Conservation (phyloP, 2,888 invertebrate species). For the Aleiodes leptofemur region DNA sequence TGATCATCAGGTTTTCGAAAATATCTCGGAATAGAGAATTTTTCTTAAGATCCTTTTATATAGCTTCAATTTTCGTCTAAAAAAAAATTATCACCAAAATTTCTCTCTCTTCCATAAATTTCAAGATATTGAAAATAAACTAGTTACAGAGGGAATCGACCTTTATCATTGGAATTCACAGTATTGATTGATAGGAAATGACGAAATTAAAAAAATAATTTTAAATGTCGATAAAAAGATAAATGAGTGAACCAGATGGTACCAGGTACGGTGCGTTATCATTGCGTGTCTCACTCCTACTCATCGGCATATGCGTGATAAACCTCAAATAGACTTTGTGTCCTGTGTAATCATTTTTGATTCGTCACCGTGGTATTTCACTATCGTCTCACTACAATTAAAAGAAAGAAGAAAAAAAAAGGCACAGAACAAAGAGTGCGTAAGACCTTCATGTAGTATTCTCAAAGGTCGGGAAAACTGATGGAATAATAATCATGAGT, state of each 20-base stretch:
- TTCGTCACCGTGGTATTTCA: background rate
- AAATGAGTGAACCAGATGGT: constrained; percentile 1
- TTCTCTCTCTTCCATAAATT: too few species aligned
- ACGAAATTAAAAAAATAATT: background rate
- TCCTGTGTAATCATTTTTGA: constrained; percentile 10
- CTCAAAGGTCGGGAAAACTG: constrained; percentile 1
- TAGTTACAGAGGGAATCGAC: too few species aligned
- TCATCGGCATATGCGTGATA: background rate
- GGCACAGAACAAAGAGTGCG: too few species aligned
- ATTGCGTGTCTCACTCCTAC: constrained; percentile 23
- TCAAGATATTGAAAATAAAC: too few species aligned
- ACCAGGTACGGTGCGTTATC: constrained; percentile 25
- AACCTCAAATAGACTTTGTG: background rate
- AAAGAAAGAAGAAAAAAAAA: background rate
- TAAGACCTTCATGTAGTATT: background rate
- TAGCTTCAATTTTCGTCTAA: too few species aligned
- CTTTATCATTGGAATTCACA: background rate
- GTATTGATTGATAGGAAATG: background rate
- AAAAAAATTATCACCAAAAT: too few species aligned
- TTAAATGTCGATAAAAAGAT: background rate
- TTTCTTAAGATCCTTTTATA: too few species aligned
- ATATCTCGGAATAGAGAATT: too few species aligned
- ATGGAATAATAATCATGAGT: too few species aligned
- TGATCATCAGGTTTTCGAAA: too few species aligned
- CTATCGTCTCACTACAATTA: constrained; percentile 10